Conservation (phyloP, 2,113 vertebrate genomes). For the Brevimyrus niger region DNA sequence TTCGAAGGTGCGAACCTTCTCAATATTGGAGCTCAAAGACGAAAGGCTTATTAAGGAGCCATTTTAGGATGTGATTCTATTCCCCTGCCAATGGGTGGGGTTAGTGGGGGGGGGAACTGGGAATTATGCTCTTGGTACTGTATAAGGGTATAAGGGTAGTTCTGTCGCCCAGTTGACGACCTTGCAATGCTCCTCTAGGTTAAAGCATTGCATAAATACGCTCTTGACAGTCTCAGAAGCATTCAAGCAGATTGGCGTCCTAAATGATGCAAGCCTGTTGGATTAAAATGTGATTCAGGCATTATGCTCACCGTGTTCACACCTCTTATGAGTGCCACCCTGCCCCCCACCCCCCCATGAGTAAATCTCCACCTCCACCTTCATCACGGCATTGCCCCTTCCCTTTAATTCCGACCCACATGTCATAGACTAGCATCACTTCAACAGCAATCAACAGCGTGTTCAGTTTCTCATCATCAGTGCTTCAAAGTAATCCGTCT, state of each 20-base stretch:
- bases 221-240: slow-evolving; percentile 26
- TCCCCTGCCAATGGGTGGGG: slow-evolving; percentile 21
- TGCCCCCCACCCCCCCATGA: slow-evolving; percentile 26
- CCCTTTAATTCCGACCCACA: slow-evolving; percentile 12
- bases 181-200: neutral
- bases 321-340: slow-evolving; percentile 33
- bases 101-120: slow-evolving; percentile 24
- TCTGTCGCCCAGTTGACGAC: slow-evolving; percentile 27
- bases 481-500: neutral
- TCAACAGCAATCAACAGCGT: neutral
- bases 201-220: slow-evolving; percentile 5
- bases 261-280: slow-evolving; percentile 45
- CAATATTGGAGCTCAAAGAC: neutral
- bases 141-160: slow-evolving; percentile 35
- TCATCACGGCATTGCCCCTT: slow-evolving; percentile 29
- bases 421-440: neutral
- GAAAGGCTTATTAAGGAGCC: neutral
- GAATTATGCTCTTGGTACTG: slow-evolving; percentile 30
- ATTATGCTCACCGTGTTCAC: neutral
- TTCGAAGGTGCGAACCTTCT: neutral
- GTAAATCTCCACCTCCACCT: slow-evolving; percentile 30
- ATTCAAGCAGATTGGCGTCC: slow-evolving; percentile 31
- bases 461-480: neutral
- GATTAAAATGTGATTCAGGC: slow-evolving; percentile 43
- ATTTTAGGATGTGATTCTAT: slow-evolving; percentile 18